Conservation (phyloP, 2,113 vertebrate genomes). For the Ciconia boyciana region DNA sequence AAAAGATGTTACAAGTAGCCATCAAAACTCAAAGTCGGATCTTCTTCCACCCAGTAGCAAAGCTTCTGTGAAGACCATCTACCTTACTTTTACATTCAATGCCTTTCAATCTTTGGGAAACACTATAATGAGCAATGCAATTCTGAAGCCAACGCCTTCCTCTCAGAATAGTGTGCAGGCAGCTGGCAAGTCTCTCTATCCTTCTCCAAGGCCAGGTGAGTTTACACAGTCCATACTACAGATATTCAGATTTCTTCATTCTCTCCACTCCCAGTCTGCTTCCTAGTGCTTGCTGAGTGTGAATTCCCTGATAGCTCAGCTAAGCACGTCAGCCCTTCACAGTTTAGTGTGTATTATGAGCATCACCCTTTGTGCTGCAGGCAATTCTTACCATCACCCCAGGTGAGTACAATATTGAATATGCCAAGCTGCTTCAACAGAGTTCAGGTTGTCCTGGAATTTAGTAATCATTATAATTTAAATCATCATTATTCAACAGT, state of each 20-base stretch:
- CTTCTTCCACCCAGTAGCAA: not conserved
- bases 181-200: not conserved
- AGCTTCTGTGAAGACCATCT: slow-evolving; percentile 13
- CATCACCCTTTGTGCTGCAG: not conserved
- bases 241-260: not conserved
- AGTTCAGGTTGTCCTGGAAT: not conserved
- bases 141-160: not conserved
- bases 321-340: not conserved
- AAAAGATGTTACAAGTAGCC: not conserved
- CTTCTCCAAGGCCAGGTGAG: not conserved
- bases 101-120: not conserved
- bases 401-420: not conserved
- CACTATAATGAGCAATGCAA: not conserved
- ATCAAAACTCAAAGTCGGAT: not conserved
- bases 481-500: not conserved
- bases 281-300: not conserved
- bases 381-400: not conserved
- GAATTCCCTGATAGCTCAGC: not conserved
- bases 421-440: not conserved
- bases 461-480: slow-evolving; percentile 5
- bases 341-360: not conserved
- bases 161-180: not conserved
- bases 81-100: not conserved
- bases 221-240: not conserved
- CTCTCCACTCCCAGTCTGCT: not conserved